phyloP scores from a whole-genome alignment of 2,797 vertebrate species.

The Melanotaenia nigrans region DNA sequence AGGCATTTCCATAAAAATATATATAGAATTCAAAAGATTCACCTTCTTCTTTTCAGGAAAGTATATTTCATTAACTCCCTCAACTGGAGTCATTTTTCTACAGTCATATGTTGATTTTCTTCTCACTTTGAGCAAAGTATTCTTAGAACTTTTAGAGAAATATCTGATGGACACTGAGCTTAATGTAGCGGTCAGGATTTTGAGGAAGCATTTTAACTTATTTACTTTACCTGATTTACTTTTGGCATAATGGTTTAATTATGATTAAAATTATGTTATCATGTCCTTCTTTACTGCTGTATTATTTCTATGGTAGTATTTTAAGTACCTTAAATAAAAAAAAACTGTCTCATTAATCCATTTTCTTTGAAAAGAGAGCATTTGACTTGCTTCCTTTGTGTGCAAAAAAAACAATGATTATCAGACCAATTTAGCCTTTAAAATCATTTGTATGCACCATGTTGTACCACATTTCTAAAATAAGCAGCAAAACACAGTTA shows the following conservation, averaged over 20 bases:
- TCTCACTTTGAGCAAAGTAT: constrained; percentile 28
- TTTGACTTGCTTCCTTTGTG: constrained; percentile 14
- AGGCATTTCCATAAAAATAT: constrained; percentile 46
- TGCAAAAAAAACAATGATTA: constrained; percentile 12
- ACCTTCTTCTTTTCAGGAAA: constrained; percentile 20
- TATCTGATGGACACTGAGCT: background rate
- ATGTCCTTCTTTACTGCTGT: background rate
- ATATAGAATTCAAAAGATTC: constrained; percentile 35
- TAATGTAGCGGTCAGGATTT: background rate
- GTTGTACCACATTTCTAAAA: constrained; percentile 50
- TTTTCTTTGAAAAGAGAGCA: constrained; percentile 24
- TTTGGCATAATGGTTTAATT: background rate
- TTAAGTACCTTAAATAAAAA: background rate
- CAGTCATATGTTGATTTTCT: constrained; percentile 22
- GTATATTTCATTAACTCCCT: constrained; percentile 39
- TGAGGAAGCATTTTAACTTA: background rate
- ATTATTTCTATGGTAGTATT: constrained; percentile 9
- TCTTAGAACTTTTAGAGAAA: constrained; percentile 18
- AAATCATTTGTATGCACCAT: constrained; percentile 52
- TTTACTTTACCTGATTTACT: background rate
- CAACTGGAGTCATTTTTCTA: constrained; percentile 33
- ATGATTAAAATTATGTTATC: background rate
- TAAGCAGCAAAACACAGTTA: constrained; percentile 38
- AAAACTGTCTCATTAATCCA: constrained; percentile 9
- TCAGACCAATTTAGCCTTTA: constrained; percentile 49